Conservation (phyloP, 2,113 vertebrate genomes). For the Rhinichthys klamathensis region DNA sequence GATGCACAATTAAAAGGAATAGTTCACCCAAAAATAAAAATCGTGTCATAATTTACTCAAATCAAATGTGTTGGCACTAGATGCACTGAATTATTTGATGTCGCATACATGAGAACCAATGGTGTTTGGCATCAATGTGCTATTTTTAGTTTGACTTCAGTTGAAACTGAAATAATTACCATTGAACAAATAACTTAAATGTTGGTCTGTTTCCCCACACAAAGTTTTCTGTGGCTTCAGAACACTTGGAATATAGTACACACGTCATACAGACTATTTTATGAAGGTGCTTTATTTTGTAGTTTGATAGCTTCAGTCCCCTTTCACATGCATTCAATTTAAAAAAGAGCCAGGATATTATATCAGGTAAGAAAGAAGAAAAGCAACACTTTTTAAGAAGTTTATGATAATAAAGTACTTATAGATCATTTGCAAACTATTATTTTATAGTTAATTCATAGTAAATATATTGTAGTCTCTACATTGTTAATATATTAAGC, state of each 20-base stretch:
- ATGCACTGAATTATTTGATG: neutral
- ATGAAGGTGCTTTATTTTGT: neutral
- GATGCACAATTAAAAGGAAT: constrained; percentile 17
- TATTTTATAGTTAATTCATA: no score
- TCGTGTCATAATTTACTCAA: neutral
- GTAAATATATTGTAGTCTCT: no score
- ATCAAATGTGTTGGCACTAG: neutral
- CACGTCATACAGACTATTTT: neutral
- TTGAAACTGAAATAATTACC: neutral
- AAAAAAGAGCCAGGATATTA: neutral
- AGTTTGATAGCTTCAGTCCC: neutral
- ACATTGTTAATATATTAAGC: no score
- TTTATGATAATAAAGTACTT: no score
- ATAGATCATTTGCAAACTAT: no score
- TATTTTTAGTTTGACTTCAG: neutral
- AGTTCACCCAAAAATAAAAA: neutral
- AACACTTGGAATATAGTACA: neutral
- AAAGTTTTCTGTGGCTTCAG: neutral
- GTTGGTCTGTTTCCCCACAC: neutral
- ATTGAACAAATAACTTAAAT: neutral
- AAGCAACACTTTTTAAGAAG: accelerated
- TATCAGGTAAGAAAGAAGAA: neutral
- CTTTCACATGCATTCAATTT: neutral
- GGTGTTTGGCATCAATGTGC: neutral
- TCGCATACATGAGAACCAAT: neutral